phyloP scores from a whole-genome alignment of 1,140 invertebrate species.

The Lutraria rhynchaena region DNA sequence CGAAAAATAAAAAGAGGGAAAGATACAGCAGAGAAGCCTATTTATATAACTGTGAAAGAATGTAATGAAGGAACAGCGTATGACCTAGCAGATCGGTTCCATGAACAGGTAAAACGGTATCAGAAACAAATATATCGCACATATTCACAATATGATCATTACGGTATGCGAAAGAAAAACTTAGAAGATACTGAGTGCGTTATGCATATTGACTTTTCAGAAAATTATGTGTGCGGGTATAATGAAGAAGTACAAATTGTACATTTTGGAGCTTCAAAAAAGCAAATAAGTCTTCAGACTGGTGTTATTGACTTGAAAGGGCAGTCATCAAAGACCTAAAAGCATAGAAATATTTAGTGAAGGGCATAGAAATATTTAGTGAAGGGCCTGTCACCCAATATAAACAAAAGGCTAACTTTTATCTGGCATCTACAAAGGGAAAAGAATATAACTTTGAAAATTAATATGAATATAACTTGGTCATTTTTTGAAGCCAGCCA shows the following conservation, averaged over 20 bases:
- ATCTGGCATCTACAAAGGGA: conserved; percentile 27
- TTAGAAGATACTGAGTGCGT: conserved; percentile 14
- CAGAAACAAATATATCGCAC: conserved; percentile 19
- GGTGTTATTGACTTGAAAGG: conserved; percentile 28
- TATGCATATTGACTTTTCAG: conserved; percentile 44
- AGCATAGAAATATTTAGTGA: conserved; percentile 33
- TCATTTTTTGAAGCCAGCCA: conserved; percentile 82
- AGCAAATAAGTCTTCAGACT: conserved; percentile 42
- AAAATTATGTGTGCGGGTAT: conserved; percentile 47
- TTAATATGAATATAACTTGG: conserved; percentile 76
- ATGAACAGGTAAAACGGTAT: conserved; percentile 8
- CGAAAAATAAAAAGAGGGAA: conserved; percentile 38
- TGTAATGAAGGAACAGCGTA: neutral
- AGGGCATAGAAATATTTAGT: conserved; percentile 42
- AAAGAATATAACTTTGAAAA: conserved; percentile 33
- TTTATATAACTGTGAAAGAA: conserved; percentile 14
- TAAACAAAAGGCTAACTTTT: conserved; percentile 62
- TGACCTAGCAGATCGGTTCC: conserved; percentile 5
- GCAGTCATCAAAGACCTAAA: conserved; percentile 31
- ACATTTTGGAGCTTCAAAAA: conserved; percentile 49
- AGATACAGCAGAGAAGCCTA: conserved; percentile 22
- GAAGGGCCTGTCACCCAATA: conserved; percentile 59
- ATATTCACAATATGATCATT: conserved; percentile 11
- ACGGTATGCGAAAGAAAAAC: neutral
- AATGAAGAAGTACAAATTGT: conserved; percentile 15